Evolutionary conservation across 2,888 invertebrate genomes (phyloP).

Genomic region (Thysanoteuthis rhombus): DNA sequence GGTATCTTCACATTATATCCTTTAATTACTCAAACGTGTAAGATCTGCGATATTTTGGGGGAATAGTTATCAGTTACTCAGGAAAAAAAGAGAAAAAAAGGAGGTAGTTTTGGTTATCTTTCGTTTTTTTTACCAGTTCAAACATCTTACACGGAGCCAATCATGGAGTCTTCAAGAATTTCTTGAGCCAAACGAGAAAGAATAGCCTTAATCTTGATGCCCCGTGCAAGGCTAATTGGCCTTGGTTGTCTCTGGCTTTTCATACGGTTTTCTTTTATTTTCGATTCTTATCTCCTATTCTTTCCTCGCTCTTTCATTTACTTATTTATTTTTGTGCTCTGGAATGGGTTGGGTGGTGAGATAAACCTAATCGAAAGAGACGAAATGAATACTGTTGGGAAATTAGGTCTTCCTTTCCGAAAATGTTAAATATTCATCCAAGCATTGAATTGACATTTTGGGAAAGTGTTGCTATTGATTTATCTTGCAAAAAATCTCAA

Average conservation of each 20-base stretch:
- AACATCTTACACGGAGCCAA: background rate
- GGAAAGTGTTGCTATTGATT: background rate
- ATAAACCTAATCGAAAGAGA: background rate
- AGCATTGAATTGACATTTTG: slow-evolving; percentile 12
- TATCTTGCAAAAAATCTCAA: background rate
- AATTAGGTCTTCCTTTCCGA: background rate
- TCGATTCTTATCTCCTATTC: background rate
- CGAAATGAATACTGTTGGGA: background rate
- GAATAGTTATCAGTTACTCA: too few species aligned
- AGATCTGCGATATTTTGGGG: too few species aligned
- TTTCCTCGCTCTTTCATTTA: background rate
- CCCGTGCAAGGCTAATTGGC: background rate
- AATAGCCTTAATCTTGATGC: background rate
- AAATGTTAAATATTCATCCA: background rate
- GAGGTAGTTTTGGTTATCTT: too few species aligned
- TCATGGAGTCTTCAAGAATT: background rate
- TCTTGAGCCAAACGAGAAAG: background rate
- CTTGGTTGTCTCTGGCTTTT: background rate
- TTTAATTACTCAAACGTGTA: too few species aligned
- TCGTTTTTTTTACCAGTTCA: background rate
- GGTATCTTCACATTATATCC: too few species aligned
- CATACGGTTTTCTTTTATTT: background rate
- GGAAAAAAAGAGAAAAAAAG: too few species aligned
- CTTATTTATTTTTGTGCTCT: background rate
- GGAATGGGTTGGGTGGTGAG: background rate